Conservation (phyloP, 2,113 vertebrate genomes). For the Cyphomyrus discorhynchus region DNA sequence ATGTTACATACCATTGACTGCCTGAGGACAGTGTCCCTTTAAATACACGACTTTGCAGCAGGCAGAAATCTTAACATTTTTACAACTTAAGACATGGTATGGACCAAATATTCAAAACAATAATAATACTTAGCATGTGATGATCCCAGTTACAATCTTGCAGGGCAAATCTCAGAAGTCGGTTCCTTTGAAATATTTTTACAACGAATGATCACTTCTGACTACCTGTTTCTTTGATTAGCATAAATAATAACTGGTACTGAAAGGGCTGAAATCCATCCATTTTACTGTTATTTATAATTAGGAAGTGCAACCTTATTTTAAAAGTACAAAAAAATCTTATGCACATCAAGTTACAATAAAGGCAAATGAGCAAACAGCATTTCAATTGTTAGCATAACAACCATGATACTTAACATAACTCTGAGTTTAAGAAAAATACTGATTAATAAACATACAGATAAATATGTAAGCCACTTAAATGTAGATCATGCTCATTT, state of each 20-base stretch:
- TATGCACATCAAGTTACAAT: constrained; percentile 1
- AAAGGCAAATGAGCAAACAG: neutral
- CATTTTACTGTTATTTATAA: neutral
- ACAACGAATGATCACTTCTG: neutral
- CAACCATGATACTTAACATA: neutral
- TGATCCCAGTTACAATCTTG: neutral
- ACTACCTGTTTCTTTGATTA: neutral
- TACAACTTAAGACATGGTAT: neutral
- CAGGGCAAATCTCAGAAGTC: neutral
- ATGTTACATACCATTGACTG: neutral
- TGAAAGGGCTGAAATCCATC: neutral
- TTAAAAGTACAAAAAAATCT: neutral
- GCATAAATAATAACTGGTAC: neutral
- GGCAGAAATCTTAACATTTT: neutral
- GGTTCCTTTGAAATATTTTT: neutral
- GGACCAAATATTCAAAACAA: neutral
- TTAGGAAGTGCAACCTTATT: neutral
- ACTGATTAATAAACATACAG: neutral
- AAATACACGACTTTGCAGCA: neutral
- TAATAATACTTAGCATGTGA: neutral
- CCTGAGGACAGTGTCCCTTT: neutral
- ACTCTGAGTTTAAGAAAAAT: neutral
- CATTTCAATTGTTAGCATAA: neutral
- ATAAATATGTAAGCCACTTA: neutral
- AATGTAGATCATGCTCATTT: neutral